Evolutionary conservation across 2,113 vertebrate species (phyloP).

Genomic region (Dicaeum eximium): DNA sequence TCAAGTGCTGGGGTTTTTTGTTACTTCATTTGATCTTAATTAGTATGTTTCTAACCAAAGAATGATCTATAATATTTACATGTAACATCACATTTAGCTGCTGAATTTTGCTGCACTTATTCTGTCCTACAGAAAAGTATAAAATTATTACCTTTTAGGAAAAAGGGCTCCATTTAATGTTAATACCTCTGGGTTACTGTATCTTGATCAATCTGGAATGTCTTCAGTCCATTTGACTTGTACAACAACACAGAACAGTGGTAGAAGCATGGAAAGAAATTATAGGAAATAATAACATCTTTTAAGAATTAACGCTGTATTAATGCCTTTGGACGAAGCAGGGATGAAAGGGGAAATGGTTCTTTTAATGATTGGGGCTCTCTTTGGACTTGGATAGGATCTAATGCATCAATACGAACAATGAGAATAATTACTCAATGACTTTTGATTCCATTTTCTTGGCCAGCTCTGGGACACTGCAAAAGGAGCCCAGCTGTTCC

Average conservation of each 20-base stretch:
- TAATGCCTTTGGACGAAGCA: not conserved
- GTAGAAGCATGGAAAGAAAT: not conserved
- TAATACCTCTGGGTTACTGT: not conserved
- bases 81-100: not conserved
- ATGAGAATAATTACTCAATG: not conserved
- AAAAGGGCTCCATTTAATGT: not conserved
- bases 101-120: not conserved
- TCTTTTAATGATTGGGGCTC: not conserved
- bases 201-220: not conserved
- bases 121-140: not conserved
- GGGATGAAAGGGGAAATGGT: not conserved
- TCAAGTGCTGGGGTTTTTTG: not conserved
- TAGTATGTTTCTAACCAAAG: not conserved
- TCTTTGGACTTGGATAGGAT: not conserved
- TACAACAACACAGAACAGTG: not conserved
- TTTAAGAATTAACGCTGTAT: not conserved
- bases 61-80: not conserved
- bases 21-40: not conserved
- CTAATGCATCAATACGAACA: not conserved
- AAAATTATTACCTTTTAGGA: not conserved
- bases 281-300: not conserved
- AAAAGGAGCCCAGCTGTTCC: not conserved
- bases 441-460: not conserved
- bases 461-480: not conserved
- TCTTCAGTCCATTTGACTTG: not conserved